Evolutionary conservation across 2,888 invertebrate species (phyloP).

Genomic region (Aspidiotus destructor): DNA sequence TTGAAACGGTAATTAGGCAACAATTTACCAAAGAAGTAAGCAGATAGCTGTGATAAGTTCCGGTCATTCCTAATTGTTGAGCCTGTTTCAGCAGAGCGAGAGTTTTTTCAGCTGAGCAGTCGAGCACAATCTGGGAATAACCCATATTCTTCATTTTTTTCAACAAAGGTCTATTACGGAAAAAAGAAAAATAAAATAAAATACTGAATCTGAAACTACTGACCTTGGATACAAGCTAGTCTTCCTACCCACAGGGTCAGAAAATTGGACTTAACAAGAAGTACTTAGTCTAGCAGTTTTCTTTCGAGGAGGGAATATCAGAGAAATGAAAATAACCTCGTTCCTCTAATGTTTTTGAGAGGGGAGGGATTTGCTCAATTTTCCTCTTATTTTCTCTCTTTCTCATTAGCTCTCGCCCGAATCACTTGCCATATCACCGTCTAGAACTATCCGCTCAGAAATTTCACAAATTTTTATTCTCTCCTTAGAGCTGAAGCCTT

Average conservation of each 20-base stretch:
- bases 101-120: constrained; percentile 77
- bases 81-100: constrained; percentile 82
- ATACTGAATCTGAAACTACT: background rate
- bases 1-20: background rate
- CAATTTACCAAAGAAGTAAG: constrained; percentile 76
- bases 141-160: constrained; percentile 89
- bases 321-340: too few species aligned
- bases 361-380: too few species aligned
- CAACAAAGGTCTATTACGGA: constrained; percentile 69
- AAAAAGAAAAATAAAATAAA: constrained; percentile 36
- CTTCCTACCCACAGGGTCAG: background rate
- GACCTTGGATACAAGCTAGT: too few species aligned
- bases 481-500: too few species aligned
- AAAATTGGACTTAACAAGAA: background rate
- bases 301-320: too few species aligned
- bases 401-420: too few species aligned
- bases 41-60: constrained; percentile 86
- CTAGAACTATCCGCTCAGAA: too few species aligned
- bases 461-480: too few species aligned
- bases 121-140: constrained; percentile 81
- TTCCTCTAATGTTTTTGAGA: too few species aligned
- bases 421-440: too few species aligned
- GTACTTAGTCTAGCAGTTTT: too few species aligned
- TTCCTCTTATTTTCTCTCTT: too few species aligned
- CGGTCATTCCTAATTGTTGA: constrained; percentile 95